A percentile compares a stretch with the other conserved stretches of the same genome.
phyloP scores from a whole-genome alignment of 1,140 invertebrate species.

The Pantala flavescens region DNA sequence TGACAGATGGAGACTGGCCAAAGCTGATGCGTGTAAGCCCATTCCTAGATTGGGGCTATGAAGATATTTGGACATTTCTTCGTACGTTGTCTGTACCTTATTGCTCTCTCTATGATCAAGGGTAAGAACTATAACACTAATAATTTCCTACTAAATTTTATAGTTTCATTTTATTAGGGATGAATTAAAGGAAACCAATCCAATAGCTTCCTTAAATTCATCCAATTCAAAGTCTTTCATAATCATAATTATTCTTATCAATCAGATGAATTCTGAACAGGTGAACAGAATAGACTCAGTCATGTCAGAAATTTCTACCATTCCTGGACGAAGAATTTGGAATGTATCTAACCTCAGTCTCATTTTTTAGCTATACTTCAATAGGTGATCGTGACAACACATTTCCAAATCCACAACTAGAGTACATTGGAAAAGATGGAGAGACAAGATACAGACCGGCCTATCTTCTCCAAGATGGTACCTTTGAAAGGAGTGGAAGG shows the following conservation, averaged over 20 bases:
- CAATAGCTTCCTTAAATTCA: too few relatives aligned
- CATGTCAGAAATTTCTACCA: too few relatives aligned
- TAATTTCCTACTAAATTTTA: too few relatives aligned
- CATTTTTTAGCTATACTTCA: constrained; percentile 62
- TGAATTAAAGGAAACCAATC: too few relatives aligned
- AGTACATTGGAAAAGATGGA: constrained; percentile 37
- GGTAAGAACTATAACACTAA: constrained; percentile 38
- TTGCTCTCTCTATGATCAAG: constrained; percentile 77
- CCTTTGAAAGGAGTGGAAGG: constrained; percentile 62
- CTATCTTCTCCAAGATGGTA: constrained; percentile 56
- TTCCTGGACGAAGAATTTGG: too few relatives aligned
- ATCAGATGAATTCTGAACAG: too few relatives aligned
- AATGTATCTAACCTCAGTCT: too few relatives aligned
- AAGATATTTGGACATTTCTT: constrained; percentile 82
- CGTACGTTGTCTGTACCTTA: constrained; percentile 67
- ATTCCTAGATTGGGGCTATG: constrained; percentile 80
- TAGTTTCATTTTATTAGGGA: too few relatives aligned
- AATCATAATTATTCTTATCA: too few relatives aligned
- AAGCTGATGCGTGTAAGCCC: constrained; percentile 76
- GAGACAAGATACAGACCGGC: constrained; percentile 61
- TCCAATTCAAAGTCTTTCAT: too few relatives aligned
- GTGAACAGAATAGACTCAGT: too few relatives aligned
- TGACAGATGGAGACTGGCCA: constrained; percentile 82
- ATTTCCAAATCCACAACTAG: constrained; percentile 62
- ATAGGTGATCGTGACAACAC: constrained; percentile 70